Evolutionary conservation across 2,113 vertebrate genomes (phyloP), one percentile per base, ranked within the genome.

Genomic region (Pteronura brasiliensis): DNA sequence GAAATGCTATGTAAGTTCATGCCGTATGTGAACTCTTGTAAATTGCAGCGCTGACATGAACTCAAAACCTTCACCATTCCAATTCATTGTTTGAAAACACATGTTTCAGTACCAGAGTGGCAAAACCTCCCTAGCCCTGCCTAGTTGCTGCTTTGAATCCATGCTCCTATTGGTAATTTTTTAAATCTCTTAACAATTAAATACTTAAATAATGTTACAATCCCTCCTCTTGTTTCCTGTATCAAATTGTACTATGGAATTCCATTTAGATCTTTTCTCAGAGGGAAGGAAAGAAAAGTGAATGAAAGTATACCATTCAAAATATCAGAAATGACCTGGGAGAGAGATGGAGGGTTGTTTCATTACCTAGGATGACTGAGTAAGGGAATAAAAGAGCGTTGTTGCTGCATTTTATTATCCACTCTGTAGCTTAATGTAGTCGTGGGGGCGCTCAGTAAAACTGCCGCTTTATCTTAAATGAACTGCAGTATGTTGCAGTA

Each of bases 381-480:
- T 65, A 67, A 80, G 21, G 55, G 87, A 89, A 85, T 88, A 83
- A 90, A 94, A 85, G 94, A 72, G 96, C 3, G 63, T 65, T 95
- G 92, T 74, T 74, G 84, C 39, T 18, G 71, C 29, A 20, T 93
- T 96, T 91, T 90, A 77, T 88, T 93, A 67, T 72, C 80, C 92
- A 74, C 71, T 88, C 93, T 69, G 65, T 85, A 79, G 90, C 42
- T 81, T 86, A 83, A 92, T 85, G 97, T 55, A 47, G 85, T 52
- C 23, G 71, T 20, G 90, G 84, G 65, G 65, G 57, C 39, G 61
- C 74, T 79, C 76, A 63, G 97, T 97, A 29, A 97, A 91, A 97
- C 96, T 85, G 97, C 95, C 31, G 3, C 93, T 96, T 97, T 98
- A 98, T 98, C 98, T 98, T 90, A 95, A 98, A 95, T 86, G 98